A percentile compares a stretch with the other conserved stretches of the same genome.
phyloP scores from a whole-genome alignment of 2,113 vertebrate species.

The Nibea albiflora region DNA sequence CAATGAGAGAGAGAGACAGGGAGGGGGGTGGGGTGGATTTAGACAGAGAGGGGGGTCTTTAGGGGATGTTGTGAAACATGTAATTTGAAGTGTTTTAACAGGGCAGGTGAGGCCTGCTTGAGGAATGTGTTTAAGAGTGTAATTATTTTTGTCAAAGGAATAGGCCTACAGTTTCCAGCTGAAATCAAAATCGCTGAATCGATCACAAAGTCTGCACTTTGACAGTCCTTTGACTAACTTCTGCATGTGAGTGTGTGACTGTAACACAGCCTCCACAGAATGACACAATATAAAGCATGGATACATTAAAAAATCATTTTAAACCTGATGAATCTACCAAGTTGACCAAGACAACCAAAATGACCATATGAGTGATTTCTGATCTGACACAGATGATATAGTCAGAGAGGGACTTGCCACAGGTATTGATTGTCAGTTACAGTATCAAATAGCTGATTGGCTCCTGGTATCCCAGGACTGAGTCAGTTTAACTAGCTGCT shows the following conservation, averaged over 20 bases:
- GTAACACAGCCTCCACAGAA: neutral
- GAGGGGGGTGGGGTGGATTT: neutral
- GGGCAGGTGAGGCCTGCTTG: slow-evolving; percentile 25
- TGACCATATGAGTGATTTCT: too few relatives aligned
- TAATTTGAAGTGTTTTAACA: slow-evolving; percentile 68
- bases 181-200: too few relatives aligned
- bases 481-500: too few relatives aligned
- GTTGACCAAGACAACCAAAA: too few relatives aligned
- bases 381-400: too few relatives aligned
- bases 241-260: neutral
- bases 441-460: too few relatives aligned
- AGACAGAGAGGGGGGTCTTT: slow-evolving; percentile 18
- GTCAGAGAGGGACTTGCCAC: too few relatives aligned
- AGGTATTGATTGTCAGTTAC: too few relatives aligned
- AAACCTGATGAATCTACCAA: too few relatives aligned
- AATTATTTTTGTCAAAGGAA: slow-evolving; percentile 42
- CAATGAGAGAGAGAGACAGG: slow-evolving; percentile 9
- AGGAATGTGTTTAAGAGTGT: slow-evolving; percentile 57
- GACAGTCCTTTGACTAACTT: neutral
- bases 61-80: slow-evolving; percentile 42
- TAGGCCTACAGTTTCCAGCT: slow-evolving; percentile 22
- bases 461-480: too few relatives aligned
- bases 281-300: neutral
- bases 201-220: neutral
- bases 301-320: neutral